phyloP scores from a whole-genome alignment of 2,888 invertebrate species.

The Blastobasis lacticolella region DNA sequence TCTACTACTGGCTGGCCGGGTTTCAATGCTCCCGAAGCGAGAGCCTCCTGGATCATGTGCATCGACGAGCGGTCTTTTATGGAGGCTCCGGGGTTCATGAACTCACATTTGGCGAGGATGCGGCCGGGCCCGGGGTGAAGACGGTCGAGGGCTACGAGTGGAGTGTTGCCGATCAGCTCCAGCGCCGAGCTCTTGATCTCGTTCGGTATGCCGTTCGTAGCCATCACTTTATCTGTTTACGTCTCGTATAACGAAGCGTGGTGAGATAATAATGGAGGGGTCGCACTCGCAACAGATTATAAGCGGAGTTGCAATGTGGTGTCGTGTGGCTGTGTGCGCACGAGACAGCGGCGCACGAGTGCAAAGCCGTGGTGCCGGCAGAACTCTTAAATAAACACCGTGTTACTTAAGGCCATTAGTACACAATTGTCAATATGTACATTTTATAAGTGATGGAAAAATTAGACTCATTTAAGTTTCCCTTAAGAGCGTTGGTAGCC shows the following conservation, averaged over 20 bases:
- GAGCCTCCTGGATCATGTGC: constrained; percentile 50
- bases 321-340: not conserved
- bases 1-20: constrained; percentile 53
- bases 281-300: not conserved
- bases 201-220: constrained; percentile 25
- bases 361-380: not conserved
- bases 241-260: no score
- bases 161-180: constrained; percentile 62
- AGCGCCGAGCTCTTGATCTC: constrained; percentile 60
- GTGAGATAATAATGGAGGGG: no score
- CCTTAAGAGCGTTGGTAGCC: no score
- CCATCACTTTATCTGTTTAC: not conserved
- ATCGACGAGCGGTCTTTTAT: constrained; percentile 60
- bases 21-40: constrained; percentile 38
- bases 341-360: not conserved
- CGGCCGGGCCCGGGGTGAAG: constrained; percentile 55
- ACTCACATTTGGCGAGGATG: constrained; percentile 63
- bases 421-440: no score
- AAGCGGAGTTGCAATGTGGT: not conserved
- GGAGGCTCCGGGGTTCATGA: constrained; percentile 65
- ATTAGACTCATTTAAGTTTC: no score
- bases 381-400: no score
- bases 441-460: no score
- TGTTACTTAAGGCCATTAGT: no score
- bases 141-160: constrained; percentile 60